Base-by-base conservation (phyloP, 2,797 vertebrate genomes). In the Hydrolagus colliei region DNA sequence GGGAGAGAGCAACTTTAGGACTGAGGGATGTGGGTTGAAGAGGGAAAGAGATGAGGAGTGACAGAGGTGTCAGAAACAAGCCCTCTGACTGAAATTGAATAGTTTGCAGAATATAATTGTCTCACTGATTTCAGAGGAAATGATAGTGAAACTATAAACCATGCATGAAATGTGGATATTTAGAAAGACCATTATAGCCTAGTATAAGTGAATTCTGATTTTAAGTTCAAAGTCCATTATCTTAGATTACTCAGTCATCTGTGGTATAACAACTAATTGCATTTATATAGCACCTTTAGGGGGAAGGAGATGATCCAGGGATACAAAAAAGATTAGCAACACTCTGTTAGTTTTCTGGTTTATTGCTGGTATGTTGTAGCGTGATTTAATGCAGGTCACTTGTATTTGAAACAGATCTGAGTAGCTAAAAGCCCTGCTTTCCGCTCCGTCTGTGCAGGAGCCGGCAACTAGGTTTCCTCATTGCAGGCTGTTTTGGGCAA, bases 131-230 rank as follows among this genome's bases (percentile, higher is more conserved):
- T 52, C 41, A 52, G 73, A 41, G 16, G 89, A 89, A 87, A 88
- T 87, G 87, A 91, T 89, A 91, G 90, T 87, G 86, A 87, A 88
- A 91, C 91, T 89, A 89, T 88, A 91, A 90, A 89, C 88, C 89
- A 89, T 87, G 88, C 85, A 90, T 90, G 91, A 89, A 88, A 88
- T 71, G 20, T 71, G 68, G 68, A 20, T 72, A n/a, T 1, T n/a
- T 5, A 72, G n/a, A 18, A 18, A 18, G 68, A n/a, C 71, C 6
- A 12, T 72, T 20, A 72, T 72, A n/a, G n/a, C 18, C 20, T 18
- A 72, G 71, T 18, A 72, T 72, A 2, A 72, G 9, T 72, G 71
- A 52, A 72, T 72, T 9, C 71, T 72, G 71, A 72, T 72, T 72
- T 72, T n/a, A 72, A 72, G 71, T 20, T 18, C 20, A 72, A n/a